Percentiles rank a stretch among this genome's conserved stretches.
These are phyloP conservation scores for Phyllotreta cruciferae DNA, from an alignment of 2,888 invertebrate species.

Conservation along the genomic window DNA sequence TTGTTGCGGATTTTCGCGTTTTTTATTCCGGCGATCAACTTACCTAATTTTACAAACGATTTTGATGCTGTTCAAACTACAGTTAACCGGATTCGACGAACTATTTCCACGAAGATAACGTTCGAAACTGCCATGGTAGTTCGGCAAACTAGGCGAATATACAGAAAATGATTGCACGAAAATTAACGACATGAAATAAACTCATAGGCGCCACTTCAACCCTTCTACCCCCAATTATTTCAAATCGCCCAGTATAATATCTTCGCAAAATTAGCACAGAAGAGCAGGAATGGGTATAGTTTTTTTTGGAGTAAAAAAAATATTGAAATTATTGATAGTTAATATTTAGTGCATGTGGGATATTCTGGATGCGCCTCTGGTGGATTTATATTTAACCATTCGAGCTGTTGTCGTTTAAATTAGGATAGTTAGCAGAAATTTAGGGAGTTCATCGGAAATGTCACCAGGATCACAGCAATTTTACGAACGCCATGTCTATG, in stretches of 20 bases:
- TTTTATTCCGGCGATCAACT: too few species aligned
- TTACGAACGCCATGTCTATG: conserved; percentile 17
- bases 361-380: conserved; percentile 9
- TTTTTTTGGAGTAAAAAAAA: too few species aligned
- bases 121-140: conserved; percentile 19
- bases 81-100: too few species aligned
- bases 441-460: conserved; percentile 24
- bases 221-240: too few species aligned
- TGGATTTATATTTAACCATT: conserved; percentile 11
- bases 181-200: neutral
- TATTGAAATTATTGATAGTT: too few species aligned
- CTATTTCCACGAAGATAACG: conserved; percentile 16
- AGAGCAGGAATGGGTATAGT: too few species aligned
- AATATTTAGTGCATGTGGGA: neutral
- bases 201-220: conserved; percentile 12
- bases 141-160: conserved; percentile 11
- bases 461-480: conserved; percentile 25
- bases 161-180: conserved; percentile 10
- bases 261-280: too few species aligned
- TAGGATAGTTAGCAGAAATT: conserved; percentile 22
- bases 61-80: too few species aligned
- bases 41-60: too few species aligned
- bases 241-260: too few species aligned
- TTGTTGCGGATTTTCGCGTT: too few species aligned
- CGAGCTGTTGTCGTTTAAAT: conserved; percentile 24